A percentile compares a stretch with the other conserved stretches of the same genome.
Conservation (phyloP, 2,113 vertebrate species). For the Gambusia affinis region DNA sequence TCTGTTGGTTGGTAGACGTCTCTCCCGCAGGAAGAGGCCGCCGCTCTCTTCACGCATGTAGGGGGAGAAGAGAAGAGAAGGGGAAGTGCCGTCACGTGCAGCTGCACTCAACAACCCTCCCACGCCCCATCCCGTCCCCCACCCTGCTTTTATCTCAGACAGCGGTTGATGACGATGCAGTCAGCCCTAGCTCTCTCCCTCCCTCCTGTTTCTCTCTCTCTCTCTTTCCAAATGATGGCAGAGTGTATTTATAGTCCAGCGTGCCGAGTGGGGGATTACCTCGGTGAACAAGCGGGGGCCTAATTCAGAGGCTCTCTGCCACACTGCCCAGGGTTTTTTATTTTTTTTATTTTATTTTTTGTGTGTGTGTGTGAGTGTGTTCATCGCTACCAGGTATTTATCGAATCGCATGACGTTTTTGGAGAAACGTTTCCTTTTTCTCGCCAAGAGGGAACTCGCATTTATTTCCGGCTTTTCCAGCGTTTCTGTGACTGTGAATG, state of each 20-base stretch:
- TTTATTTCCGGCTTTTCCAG: neutral
- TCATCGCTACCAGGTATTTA: neutral
- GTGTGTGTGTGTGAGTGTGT: conserved; percentile 26
- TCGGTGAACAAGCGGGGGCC: conserved; percentile 64
- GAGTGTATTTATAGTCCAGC: conserved; percentile 78
- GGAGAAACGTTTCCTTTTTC: neutral
- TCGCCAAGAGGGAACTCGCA: neutral
- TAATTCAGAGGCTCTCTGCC: conserved; percentile 71
- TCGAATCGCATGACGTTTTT: conserved; percentile 1
- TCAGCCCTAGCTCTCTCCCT: conserved; percentile 38
- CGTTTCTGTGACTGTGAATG: neutral
- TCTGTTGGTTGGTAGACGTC: neutral
- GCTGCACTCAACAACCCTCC: conserved; percentile 35
- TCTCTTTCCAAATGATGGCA: conserved; percentile 56
- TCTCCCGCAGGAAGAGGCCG: conserved; percentile 1
- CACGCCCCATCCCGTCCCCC: neutral
- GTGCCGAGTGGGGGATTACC: conserved; percentile 76
- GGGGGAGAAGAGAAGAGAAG: conserved; percentile 19
- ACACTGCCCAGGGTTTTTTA: conserved; percentile 10
- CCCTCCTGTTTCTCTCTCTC: neutral
- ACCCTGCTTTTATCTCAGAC: conserved; percentile 48
- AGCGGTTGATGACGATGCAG: conserved; percentile 68
- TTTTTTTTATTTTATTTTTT: no score
- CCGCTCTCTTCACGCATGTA: conserved; percentile 19
- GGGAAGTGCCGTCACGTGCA: conserved; percentile 51